These are phyloP conservation scores for Chironomus striatipennis DNA, from an alignment of 1,140 invertebrate genomes.

Conservation along the genomic window DNA sequence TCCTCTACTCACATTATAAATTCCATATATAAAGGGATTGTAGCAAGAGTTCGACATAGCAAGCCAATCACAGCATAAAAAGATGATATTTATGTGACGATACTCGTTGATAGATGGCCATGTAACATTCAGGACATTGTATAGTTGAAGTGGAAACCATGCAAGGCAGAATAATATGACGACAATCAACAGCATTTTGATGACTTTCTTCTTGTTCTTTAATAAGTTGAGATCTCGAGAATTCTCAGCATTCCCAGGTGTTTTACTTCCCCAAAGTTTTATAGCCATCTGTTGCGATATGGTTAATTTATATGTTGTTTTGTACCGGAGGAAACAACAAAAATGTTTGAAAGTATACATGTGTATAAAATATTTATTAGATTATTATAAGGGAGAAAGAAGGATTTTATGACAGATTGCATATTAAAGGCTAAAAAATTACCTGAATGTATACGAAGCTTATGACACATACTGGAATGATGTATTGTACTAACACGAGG, in stretches of 20 bases:
- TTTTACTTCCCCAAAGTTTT: constrained; percentile 61
- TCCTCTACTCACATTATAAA: constrained; percentile 65
- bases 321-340: neutral
- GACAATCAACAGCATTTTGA: constrained; percentile 77
- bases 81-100: constrained; percentile 66
- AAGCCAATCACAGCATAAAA: constrained; percentile 75
- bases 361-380: neutral
- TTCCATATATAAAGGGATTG: constrained; percentile 79
- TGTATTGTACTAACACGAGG: constrained; percentile 57
- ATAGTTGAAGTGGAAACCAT: constrained; percentile 72
- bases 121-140: constrained; percentile 60
- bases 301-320: neutral
- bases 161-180: constrained; percentile 70
- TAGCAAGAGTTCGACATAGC: constrained; percentile 82
- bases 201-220: constrained; percentile 77
- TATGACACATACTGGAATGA: constrained; percentile 66
- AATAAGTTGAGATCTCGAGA: constrained; percentile 63
- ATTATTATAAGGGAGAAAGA: neutral
- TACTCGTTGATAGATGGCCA: constrained; percentile 64
- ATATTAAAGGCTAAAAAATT: neutral
- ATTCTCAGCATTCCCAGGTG: constrained; percentile 67
- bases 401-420: neutral
- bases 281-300: constrained; percentile 52
- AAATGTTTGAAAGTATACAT: neutral
- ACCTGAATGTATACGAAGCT: constrained; percentile 59